These are phyloP conservation scores for Nanger granti DNA, from an alignment of 2,113 vertebrate genomes.

Conservation along the genomic window DNA sequence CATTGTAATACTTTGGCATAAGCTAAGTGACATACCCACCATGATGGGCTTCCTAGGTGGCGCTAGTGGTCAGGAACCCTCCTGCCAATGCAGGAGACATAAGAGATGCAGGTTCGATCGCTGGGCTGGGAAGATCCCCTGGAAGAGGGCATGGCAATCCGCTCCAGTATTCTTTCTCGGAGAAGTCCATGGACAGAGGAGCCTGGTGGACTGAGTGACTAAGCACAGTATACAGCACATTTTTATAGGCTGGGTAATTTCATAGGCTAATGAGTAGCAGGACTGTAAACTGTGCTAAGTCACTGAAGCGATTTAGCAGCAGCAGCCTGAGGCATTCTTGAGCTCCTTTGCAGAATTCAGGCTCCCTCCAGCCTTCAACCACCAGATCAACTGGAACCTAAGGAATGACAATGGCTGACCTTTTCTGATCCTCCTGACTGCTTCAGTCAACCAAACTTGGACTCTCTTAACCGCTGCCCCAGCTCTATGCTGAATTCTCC, in stretches of 20 bases:
- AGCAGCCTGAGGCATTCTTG: not conserved
- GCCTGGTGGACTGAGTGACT: not conserved
- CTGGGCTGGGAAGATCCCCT: not conserved
- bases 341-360: not conserved
- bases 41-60: not conserved
- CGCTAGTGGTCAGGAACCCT: not conserved
- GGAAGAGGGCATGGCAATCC: not conserved
- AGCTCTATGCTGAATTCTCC: not conserved
- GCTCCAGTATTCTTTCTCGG: not conserved
- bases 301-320: not conserved
- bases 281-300: not conserved
- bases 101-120: not conserved
- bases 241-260: not conserved
- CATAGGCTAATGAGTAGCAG: not conserved
- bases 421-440: not conserved
- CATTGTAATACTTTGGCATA: not conserved
- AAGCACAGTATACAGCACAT: not conserved
- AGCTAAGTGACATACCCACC: not conserved
- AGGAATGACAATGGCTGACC: not conserved
- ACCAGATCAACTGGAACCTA: not conserved
- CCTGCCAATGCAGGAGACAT: not conserved
- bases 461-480: not conserved
- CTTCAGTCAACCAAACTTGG: not conserved
- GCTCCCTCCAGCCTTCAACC: not conserved
- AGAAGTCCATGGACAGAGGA: not conserved